Conservation (phyloP, 1,140 invertebrate species). For the Rhagoletis zephyria region DNA sequence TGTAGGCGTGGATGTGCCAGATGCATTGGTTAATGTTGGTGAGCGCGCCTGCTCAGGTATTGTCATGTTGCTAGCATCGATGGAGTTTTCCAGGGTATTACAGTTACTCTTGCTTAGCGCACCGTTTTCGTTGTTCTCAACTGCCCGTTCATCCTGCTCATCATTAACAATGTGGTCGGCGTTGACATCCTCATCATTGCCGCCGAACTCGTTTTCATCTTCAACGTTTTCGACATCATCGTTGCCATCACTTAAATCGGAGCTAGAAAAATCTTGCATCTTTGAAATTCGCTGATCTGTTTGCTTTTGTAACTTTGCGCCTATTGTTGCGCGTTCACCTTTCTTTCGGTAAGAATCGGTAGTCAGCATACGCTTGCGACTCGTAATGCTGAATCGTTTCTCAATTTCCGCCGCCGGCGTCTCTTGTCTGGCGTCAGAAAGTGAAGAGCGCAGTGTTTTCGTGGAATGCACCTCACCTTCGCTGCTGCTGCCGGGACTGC, state of each 20-base stretch:
- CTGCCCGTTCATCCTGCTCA: too few species aligned
- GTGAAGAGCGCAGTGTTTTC: neutral
- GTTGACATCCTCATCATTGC: neutral
- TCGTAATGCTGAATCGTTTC: neutral
- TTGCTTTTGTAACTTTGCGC: neutral
- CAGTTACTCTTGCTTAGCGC: too few species aligned
- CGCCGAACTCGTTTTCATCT: neutral
- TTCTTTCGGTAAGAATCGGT: neutral
- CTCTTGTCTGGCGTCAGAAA: neutral
- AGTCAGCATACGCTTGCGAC: neutral
- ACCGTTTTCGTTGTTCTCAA: too few species aligned
- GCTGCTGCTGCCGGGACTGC: neutral
- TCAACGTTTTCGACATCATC: neutral
- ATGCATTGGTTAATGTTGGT: too few species aligned
- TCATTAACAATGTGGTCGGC: too few species aligned
- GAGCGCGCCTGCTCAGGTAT: too few species aligned
- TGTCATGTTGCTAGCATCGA: too few species aligned
- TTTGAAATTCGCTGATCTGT: neutral
- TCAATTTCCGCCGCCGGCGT: neutral
- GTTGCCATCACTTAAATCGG: neutral
- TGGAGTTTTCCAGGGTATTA: too few species aligned
- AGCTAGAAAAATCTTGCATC: neutral
- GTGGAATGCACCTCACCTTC: neutral
- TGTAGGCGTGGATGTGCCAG: too few species aligned
- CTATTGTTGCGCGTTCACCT: neutral